A percentile compares a stretch with the other conserved stretches of the same genome.
Conservation (phyloP, 2,888 invertebrate genomes). For the Ophioninae sp. region DNA sequence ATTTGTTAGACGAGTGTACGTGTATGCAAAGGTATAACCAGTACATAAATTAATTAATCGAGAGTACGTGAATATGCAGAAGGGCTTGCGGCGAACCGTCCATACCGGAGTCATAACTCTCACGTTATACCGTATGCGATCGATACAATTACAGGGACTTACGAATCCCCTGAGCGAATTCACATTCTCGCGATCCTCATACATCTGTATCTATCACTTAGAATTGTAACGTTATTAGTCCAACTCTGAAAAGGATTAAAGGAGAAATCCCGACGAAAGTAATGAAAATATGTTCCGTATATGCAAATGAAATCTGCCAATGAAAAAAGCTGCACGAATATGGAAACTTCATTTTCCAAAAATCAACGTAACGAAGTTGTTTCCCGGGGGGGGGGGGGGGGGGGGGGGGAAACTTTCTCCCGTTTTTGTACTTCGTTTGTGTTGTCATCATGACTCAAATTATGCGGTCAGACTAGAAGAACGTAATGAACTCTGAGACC, state of each 20-base stretch:
- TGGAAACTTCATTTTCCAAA: background rate
- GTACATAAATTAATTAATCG: constrained; percentile 31
- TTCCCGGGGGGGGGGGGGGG: background rate
- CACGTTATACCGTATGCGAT: constrained; percentile 5
- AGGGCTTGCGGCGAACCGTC: constrained; percentile 26
- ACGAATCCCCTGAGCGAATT: background rate
- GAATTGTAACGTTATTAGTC: constrained; percentile 13
- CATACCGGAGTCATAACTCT: constrained; percentile 9
- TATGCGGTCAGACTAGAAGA: too few species aligned
- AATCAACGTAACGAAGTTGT: background rate
- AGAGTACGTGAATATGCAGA: constrained; percentile 9
- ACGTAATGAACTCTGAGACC: too few species aligned
- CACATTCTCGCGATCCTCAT: background rate
- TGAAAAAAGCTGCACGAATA: background rate
- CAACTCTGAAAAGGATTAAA: background rate
- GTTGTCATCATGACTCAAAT: too few species aligned
- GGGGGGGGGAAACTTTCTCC: too few species aligned
- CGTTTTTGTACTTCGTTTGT: too few species aligned
- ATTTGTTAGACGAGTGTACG: background rate
- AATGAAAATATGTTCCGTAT: background rate
- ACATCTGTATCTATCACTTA: constrained; percentile 6
- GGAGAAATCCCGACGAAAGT: background rate
- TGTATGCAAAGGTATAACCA: background rate
- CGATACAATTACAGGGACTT: constrained; percentile 41
- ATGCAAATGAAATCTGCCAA: background rate